A percentile compares a stretch with the other conserved stretches of the same genome.
Evolutionary conservation across 1,140 invertebrate genomes (phyloP).

Genomic region (Holotrichia oblita): DNA sequence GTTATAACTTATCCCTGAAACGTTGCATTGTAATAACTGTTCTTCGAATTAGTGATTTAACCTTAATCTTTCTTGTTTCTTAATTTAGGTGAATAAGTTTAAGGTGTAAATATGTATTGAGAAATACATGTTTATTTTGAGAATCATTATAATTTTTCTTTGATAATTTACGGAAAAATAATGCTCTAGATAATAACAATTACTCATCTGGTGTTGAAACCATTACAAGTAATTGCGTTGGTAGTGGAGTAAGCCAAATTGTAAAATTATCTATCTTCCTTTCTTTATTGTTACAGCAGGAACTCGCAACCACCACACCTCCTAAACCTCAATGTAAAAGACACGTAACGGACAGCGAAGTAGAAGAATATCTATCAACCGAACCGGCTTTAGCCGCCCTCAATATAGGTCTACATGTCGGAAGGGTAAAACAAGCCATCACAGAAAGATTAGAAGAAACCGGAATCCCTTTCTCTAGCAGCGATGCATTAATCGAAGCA

Average conservation of each 20-base stretch:
- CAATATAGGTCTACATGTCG: slow-evolving; percentile 73
- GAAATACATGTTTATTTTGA: neutral
- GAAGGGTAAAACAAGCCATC: slow-evolving; percentile 72
- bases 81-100: too few species aligned
- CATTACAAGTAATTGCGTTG: neutral
- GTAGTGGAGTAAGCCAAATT: too few species aligned
- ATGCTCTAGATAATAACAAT: neutral
- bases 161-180: neutral
- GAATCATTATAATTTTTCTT: too few species aligned
- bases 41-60: too few species aligned
- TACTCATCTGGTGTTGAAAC: neutral
- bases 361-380: slow-evolving; percentile 68
- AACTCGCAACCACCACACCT: neutral
- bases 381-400: slow-evolving; percentile 70
- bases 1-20: too few species aligned
- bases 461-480: slow-evolving; percentile 66
- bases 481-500: slow-evolving; percentile 75
- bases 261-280: neutral
- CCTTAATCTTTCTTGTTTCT: too few species aligned
- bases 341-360: slow-evolving; percentile 61
- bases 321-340: slow-evolving; percentile 38
- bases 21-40: too few species aligned
- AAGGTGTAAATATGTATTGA: neutral
- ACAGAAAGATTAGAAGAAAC: slow-evolving; percentile 66
- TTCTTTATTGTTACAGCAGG: slow-evolving; percentile 50